Conservation (phyloP, 2,113 vertebrate genomes). For the Tetrao urogallus region DNA sequence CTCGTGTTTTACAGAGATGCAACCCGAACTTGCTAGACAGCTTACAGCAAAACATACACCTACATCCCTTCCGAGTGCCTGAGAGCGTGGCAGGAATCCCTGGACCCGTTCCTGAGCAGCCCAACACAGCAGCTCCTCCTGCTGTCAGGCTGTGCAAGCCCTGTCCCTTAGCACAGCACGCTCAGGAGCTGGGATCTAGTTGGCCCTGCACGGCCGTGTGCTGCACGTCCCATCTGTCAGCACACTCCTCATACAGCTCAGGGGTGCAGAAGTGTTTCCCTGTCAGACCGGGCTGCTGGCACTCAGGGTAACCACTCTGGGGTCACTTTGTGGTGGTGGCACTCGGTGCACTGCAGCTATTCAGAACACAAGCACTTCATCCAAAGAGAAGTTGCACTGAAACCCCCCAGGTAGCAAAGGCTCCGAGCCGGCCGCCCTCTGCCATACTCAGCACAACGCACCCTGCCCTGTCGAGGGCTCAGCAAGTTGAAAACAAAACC, state of each 20-base stretch:
- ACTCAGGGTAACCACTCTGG: too few species aligned
- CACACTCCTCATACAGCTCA: too few species aligned
- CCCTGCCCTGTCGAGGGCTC: neutral
- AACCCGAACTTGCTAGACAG: neutral
- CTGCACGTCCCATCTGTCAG: too few species aligned
- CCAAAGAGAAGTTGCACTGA: neutral
- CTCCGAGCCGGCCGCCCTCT: neutral
- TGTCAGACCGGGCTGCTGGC: too few species aligned
- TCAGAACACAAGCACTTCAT: neutral
- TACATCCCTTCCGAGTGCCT: neutral
- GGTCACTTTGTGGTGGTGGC: too few species aligned
- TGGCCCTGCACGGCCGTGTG: too few species aligned
- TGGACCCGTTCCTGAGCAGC: neutral
- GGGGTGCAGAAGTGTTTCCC: too few species aligned
- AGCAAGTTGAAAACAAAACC: neutral
- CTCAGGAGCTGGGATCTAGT: too few species aligned
- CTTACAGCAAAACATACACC: neutral
- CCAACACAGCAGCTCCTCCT: conserved; percentile 6
- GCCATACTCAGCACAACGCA: neutral
- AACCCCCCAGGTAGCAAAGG: neutral
- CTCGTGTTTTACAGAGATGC: neutral
- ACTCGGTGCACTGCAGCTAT: neutral
- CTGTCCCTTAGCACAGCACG: accelerated
- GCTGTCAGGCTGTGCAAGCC: neutral
- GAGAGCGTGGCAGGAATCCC: neutral